These are phyloP conservation scores for Tortricodes alternella DNA, from an alignment of 2,888 invertebrate species.

Conservation along the genomic window DNA sequence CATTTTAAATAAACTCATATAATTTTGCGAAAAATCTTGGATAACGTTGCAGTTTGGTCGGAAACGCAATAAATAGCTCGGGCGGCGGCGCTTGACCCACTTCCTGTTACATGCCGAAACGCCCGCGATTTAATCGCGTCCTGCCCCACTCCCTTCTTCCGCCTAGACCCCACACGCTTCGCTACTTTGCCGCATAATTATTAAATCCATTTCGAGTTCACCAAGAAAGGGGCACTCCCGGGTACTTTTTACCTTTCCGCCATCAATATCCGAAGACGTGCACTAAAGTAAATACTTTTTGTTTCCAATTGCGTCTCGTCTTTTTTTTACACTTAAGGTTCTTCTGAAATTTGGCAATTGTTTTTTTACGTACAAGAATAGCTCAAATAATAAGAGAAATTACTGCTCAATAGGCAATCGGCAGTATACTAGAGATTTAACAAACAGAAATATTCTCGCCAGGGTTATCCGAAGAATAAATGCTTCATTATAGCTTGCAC, in stretches of 20 bases:
- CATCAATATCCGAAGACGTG: conserved; percentile 18
- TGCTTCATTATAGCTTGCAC: no score
- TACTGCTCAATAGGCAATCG: no score
- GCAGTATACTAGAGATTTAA: no score
- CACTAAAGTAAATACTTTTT: conserved; percentile 13
- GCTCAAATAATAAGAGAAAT: no score
- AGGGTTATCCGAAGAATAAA: no score
- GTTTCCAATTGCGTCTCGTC: neutral
- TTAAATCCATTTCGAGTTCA: conserved; percentile 70
- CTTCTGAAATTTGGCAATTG: no score
- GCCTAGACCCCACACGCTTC: conserved; percentile 71
- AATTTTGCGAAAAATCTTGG: conserved; percentile 47
- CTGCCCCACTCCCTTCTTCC: conserved; percentile 71
- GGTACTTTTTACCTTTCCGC: conserved; percentile 41
- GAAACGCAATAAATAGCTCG: conserved; percentile 79
- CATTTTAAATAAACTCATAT: neutral
- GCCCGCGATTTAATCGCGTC: conserved; percentile 78
- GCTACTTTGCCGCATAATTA: conserved; percentile 76
- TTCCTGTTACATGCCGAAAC: conserved; percentile 80
- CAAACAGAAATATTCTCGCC: no score
- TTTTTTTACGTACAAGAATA: no score
- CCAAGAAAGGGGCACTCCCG: conserved; percentile 63
- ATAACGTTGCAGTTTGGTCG: conserved; percentile 72
- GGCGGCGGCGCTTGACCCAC: conserved; percentile 79
- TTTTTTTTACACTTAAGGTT: neutral